These are phyloP conservation scores for Dione juno DNA, from an alignment of 2,888 invertebrate genomes.

Conservation along the genomic window DNA sequence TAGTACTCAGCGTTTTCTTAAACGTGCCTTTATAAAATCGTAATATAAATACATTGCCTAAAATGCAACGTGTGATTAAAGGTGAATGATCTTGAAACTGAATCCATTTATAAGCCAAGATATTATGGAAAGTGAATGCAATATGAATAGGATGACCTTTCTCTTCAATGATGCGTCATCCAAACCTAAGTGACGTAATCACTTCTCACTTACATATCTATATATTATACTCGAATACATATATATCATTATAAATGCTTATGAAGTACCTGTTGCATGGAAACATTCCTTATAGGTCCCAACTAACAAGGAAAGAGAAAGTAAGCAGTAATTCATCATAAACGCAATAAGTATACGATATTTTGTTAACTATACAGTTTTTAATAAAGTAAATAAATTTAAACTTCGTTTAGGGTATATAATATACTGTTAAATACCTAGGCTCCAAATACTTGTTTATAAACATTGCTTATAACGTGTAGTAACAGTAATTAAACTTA, in stretches of 20 bases:
- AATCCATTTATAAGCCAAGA: conserved; percentile 56
- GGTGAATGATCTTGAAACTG: conserved; percentile 63
- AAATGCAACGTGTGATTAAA: conserved; percentile 29
- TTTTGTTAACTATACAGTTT: not conserved
- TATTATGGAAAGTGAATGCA: conserved; percentile 73
- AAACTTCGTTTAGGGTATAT: not conserved
- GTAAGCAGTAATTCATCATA: conserved; percentile 55
- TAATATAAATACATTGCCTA: conserved; percentile 3
- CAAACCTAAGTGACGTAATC: conserved; percentile 73
- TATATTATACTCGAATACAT: conserved; percentile 38
- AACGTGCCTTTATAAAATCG: conserved; percentile 4
- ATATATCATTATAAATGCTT: conserved; percentile 43
- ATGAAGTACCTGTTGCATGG: conserved; percentile 50
- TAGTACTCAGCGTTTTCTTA: not conserved
- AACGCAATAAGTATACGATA: not conserved
- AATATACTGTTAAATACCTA: not conserved
- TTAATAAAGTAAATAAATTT: not conserved
- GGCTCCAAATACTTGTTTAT: not conserved
- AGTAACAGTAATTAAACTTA: conserved; percentile 16
- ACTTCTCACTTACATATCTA: conserved; percentile 15
- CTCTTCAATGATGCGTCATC: conserved; percentile 75
- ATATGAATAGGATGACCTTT: conserved; percentile 80
- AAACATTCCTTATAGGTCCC: conserved; percentile 54
- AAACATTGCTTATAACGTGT: not conserved
- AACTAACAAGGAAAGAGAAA: conserved; percentile 76